Conservation (phyloP, 1,140 invertebrate genomes). For the Papilio xuthus region DNA sequence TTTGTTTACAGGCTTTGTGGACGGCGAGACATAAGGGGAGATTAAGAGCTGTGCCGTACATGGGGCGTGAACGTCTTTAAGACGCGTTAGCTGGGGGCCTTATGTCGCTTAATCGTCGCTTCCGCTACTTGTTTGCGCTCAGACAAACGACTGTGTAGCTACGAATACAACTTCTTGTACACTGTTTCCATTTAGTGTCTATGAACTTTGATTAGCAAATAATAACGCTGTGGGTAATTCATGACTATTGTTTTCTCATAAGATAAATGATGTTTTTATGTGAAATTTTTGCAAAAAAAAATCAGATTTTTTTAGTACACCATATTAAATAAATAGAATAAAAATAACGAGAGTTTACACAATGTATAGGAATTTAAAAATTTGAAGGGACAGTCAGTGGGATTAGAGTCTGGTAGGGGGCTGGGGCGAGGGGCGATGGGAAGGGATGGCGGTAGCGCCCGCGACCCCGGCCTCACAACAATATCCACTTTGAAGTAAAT, state of each 20-base stretch:
- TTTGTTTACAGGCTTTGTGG: constrained; percentile 44
- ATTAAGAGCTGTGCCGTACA: constrained; percentile 42
- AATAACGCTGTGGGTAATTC: background rate
- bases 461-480: constrained; percentile 41
- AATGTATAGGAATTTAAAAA: background rate
- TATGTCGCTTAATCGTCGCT: constrained; percentile 7
- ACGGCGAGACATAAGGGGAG: constrained; percentile 40
- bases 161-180: background rate
- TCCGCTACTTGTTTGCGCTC: constrained; percentile 15
- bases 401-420: background rate
- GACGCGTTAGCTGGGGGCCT: constrained; percentile 1
- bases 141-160: background rate
- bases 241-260: too few relatives aligned
- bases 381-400: background rate
- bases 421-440: background rate
- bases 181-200: background rate
- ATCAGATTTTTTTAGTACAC: too few relatives aligned
- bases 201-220: background rate
- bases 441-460: background rate
- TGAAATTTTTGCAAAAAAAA: too few relatives aligned
- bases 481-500: constrained; percentile 56
- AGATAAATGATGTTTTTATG: too few relatives aligned
- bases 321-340: background rate
- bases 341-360: background rate
- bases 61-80: constrained; percentile 39